Evolutionary conservation across 1,140 invertebrate species (phyloP).

Genomic region (Cherax destructor): DNA sequence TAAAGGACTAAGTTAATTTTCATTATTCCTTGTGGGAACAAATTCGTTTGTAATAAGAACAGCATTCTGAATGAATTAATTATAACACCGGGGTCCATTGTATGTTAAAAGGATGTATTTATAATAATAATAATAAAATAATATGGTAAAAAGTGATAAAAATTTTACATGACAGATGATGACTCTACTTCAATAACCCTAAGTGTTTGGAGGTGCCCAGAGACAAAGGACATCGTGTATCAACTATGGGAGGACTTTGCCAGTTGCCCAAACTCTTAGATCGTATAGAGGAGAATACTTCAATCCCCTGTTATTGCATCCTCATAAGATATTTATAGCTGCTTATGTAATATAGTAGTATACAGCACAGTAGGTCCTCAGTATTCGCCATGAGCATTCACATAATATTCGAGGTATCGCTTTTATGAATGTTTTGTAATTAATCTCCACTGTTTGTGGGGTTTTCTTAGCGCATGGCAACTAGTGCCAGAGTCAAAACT

Average conservation of each 20-base stretch:
- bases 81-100: too few species aligned
- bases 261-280: conserved; percentile 81
- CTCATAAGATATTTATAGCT: background rate
- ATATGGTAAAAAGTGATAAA: background rate
- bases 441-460: background rate
- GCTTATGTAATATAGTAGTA: background rate
- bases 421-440: background rate
- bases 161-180: conserved; percentile 49
- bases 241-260: conserved; percentile 81
- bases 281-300: conserved; percentile 74
- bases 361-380: too few species aligned
- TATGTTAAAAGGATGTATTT: too few species aligned
- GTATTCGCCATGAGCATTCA: background rate
- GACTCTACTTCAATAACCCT: conserved; percentile 69
- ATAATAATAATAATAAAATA: too few species aligned
- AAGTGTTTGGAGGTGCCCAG: conserved; percentile 56
- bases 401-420: background rate
- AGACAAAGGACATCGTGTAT: conserved; percentile 69
- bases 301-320: conserved; percentile 28
- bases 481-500: background rate
- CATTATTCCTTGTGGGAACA: too few species aligned
- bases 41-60: too few species aligned
- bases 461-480: background rate
- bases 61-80: too few species aligned
- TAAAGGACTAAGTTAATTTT: too few species aligned